Evolutionary conservation across 2,888 invertebrate genomes (phyloP).

Genomic region (Patella pellucida): DNA sequence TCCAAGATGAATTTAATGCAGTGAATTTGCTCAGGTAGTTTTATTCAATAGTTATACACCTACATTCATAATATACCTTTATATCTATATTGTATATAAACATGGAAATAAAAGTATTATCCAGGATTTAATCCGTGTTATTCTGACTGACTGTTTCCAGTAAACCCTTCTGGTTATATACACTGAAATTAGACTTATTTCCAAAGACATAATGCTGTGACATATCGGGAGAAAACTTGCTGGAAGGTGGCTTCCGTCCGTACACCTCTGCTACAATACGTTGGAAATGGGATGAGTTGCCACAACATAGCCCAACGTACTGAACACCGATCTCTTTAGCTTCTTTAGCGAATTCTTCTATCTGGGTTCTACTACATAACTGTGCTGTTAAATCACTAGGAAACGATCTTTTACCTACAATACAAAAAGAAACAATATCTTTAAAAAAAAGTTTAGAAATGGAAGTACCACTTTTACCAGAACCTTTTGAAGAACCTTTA

Average conservation of each 20-base stretch:
- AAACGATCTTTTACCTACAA: slow-evolving; percentile 49
- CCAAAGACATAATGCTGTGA: slow-evolving; percentile 46
- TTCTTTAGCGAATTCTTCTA: slow-evolving; percentile 44
- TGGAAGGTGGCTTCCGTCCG: slow-evolving; percentile 48
- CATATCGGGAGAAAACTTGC: slow-evolving; percentile 50
- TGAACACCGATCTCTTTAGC: slow-evolving; percentile 48
- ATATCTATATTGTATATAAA: no score
- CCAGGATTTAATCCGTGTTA: no score
- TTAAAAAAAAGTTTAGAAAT: no score
- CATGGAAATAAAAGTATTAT: no score
- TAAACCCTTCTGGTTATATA: slow-evolving; percentile 31
- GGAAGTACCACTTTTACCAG: no score
- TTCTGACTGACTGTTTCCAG: background rate
- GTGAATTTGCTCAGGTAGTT: no score
- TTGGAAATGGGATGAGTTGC: slow-evolving; percentile 46
- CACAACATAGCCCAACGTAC: slow-evolving; percentile 60
- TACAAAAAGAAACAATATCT: background rate
- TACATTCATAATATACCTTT: no score
- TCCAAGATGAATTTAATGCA: no score
- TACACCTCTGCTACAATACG: slow-evolving; percentile 49
- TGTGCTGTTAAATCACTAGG: slow-evolving; percentile 43
- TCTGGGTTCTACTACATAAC: slow-evolving; percentile 38
- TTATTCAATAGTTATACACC: no score
- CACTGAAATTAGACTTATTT: slow-evolving; percentile 17
- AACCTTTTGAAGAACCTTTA: no score